These are phyloP conservation scores for Oostethus manadensis DNA, from an alignment of 2,113 vertebrate species.

Conservation along the genomic window DNA sequence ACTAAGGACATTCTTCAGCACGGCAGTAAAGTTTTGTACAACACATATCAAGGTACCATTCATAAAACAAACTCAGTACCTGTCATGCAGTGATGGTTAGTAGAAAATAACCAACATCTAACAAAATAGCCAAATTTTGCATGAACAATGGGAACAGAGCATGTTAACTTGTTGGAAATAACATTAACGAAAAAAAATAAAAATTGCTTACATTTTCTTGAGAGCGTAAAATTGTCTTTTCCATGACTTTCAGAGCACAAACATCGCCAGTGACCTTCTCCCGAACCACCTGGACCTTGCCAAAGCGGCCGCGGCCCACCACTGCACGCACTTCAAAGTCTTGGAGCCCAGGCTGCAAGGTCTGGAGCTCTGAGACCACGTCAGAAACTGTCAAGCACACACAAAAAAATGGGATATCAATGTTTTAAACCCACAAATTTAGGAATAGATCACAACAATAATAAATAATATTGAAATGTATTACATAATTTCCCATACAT, in stretches of 20 bases:
- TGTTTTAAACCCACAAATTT: too few species aligned
- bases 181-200: too few species aligned
- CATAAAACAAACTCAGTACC: not conserved
- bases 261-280: constrained; percentile 86
- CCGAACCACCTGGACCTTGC: constrained; percentile 86
- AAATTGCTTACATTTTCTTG: constrained; percentile 78
- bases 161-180: not conserved
- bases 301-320: constrained; percentile 85
- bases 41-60: not conserved
- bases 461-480: too few species aligned
- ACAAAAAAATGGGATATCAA: constrained; percentile 5
- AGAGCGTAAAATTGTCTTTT: constrained; percentile 76
- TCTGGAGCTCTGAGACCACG: constrained; percentile 77
- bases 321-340: constrained; percentile 86
- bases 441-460: too few species aligned
- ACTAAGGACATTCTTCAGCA: not conserved
- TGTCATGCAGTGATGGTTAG: not conserved
- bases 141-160: not conserved
- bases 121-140: too few species aligned
- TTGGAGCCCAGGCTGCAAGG: constrained; percentile 77
- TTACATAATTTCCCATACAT: too few species aligned
- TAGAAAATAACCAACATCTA: too few species aligned
- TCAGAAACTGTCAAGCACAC: constrained; percentile 76
- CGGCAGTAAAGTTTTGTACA: not conserved
- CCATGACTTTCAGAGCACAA: constrained; percentile 94